phyloP scores from a whole-genome alignment of 2,797 vertebrate genomes.

The Lycodopsis pacificus region DNA sequence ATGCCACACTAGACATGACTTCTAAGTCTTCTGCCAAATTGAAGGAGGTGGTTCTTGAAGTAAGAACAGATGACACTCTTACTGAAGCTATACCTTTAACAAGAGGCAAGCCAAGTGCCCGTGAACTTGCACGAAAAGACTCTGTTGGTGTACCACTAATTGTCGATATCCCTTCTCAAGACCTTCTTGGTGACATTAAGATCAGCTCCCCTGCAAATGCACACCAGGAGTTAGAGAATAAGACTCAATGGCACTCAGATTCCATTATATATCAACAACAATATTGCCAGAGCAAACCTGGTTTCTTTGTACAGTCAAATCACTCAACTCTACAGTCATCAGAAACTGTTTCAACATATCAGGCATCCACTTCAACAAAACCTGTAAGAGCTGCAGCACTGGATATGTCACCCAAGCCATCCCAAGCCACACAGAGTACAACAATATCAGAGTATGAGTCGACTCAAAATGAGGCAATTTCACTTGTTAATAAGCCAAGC shows the following conservation, averaged over 20 bases:
- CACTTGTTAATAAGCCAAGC: conserved; percentile 74
- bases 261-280: conserved; percentile 40
- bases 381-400: conserved; percentile 76
- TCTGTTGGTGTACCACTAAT: conserved; percentile 71
- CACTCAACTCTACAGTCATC: conserved; percentile 16
- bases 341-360: conserved; percentile 26
- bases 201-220: conserved; percentile 16
- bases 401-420: conserved; percentile 78
- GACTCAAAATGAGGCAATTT: conserved; percentile 59
- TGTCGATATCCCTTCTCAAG: conserved; percentile 59
- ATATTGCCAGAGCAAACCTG: conserved; percentile 28
- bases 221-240: conserved; percentile 26
- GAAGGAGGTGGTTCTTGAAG: conserved; percentile 16
- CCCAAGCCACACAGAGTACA: conserved; percentile 24
- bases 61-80: neutral
- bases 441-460: conserved; percentile 18
- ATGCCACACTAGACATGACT: conserved; percentile 66
- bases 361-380: conserved; percentile 47
- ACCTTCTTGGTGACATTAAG: conserved; percentile 12
- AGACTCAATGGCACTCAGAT: conserved; percentile 20
- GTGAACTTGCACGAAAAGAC: conserved; percentile 56
- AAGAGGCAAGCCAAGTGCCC: conserved; percentile 60
- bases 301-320: conserved; percentile 21
- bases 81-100: conserved; percentile 67
- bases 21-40: conserved; percentile 43